Percentiles rank a stretch among this genome's conserved stretches.
Conservation (phyloP, 2,113 vertebrate species). For the Gallinago undulata region DNA sequence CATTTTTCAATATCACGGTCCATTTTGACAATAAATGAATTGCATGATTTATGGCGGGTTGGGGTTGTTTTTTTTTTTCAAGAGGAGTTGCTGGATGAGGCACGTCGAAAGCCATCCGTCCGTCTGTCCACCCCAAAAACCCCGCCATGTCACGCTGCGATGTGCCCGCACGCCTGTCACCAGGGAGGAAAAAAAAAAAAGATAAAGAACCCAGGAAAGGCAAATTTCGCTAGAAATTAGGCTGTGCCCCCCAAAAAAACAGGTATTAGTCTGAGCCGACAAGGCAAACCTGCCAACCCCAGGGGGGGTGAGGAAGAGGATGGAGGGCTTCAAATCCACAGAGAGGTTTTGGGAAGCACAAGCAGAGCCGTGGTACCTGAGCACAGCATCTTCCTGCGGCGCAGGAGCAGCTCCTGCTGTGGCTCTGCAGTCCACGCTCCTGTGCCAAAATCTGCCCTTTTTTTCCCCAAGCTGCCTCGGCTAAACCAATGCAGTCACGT, state of each 20-base stretch:
- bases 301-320: not conserved
- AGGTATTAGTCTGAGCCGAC: not conserved
- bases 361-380: not conserved
- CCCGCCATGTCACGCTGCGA: not conserved
- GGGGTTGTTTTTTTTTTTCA: not conserved
- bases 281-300: not conserved
- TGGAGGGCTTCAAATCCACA: accelerated
- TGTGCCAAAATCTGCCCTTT: not conserved
- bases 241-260: not conserved
- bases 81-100: not conserved
- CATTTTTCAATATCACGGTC: not conserved
- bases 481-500: not conserved
- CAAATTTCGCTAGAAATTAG: not conserved
- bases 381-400: accelerated
- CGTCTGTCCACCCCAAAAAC: not conserved
- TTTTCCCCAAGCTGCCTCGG: not conserved
- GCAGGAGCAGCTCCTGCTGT: not conserved
- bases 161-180: not conserved
- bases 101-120: not conserved
- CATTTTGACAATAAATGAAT: slow-evolving; percentile 23
- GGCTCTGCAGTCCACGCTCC: not conserved
- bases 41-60: not conserved
- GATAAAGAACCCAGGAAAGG: not conserved
- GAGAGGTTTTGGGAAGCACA: not conserved
- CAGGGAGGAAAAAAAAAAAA: not conserved